phyloP scores from a whole-genome alignment of 2,113 vertebrate species.

The Chaetops frenatus region DNA sequence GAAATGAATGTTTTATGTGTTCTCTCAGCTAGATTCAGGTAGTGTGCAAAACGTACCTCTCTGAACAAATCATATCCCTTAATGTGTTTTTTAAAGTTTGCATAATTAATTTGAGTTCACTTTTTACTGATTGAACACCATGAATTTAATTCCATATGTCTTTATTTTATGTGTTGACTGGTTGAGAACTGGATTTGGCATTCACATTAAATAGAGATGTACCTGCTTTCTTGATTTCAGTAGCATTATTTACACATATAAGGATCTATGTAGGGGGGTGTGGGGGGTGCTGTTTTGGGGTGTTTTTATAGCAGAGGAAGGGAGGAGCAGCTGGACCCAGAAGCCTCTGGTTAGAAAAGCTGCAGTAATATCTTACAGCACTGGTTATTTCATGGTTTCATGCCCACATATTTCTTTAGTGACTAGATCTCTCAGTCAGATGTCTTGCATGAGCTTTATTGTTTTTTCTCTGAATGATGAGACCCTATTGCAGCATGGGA shows the following conservation, averaged over 20 bases:
- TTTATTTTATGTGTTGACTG: neutral
- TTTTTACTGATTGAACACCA: conserved; percentile 8
- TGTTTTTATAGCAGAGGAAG: neutral
- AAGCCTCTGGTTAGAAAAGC: neutral
- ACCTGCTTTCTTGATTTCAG: neutral
- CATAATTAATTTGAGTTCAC: conserved; percentile 32
- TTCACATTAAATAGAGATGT: neutral
- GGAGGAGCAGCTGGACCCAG: neutral
- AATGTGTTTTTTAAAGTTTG: conserved; percentile 37
- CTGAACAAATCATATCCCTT: neutral
- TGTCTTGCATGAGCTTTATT: neutral
- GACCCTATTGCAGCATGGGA: neutral
- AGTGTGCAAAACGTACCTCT: neutral
- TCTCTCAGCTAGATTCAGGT: conserved; percentile 42
- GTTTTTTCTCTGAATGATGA: neutral
- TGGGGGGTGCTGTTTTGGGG: neutral
- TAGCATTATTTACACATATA: neutral
- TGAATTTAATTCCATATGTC: neutral
- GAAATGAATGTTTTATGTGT: conserved; percentile 46
- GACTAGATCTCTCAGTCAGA: neutral
- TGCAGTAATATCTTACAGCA: neutral
- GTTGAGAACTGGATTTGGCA: neutral
- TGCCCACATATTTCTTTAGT: neutral
- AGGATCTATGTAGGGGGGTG: rapidly evolving
- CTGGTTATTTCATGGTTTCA: neutral